Evolutionary conservation across 2,797 vertebrate genomes (phyloP).

Genomic region (Amblyopsis hoosieri): DNA sequence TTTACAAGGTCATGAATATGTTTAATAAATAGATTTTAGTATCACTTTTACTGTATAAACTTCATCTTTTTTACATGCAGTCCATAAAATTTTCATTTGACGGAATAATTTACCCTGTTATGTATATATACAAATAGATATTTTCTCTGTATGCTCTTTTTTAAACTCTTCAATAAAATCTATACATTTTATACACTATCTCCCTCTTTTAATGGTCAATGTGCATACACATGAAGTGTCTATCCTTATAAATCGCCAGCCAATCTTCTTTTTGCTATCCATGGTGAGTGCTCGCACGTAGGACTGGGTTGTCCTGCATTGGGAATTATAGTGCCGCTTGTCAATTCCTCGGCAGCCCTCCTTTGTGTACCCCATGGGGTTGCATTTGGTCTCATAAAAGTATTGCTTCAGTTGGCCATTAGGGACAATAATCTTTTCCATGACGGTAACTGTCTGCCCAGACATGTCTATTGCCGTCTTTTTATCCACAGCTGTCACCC

Average conservation of each 20-base stretch:
- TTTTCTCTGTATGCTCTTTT: conserved; percentile 92
- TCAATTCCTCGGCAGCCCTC: conserved; percentile 99
- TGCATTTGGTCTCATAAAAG: conserved; percentile 99
- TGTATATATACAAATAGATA: conserved; percentile 99
- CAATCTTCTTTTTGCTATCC: conserved; percentile 99
- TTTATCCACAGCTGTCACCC: conserved; percentile 99
- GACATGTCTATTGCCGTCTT: conserved; percentile 99
- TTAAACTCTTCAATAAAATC: conserved; percentile 99
- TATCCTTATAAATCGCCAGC: conserved; percentile 94
- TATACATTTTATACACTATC: conserved; percentile 99
- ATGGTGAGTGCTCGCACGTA: conserved; percentile 98
- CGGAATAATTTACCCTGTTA: conserved; percentile 99
- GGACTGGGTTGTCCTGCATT: conserved; percentile 99
- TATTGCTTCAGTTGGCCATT: conserved; percentile 99
- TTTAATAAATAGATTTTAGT: conserved; percentile 99
- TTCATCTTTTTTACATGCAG: conserved; percentile 99
- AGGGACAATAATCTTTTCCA: conserved; percentile 97
- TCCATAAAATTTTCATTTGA: conserved; percentile 99
- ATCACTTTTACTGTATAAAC: conserved; percentile 99
- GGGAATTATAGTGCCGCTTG: conserved; percentile 99
- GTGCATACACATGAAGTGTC: conserved; percentile 97
- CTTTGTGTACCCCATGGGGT: conserved; percentile 98
- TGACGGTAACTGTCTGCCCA: conserved; percentile 95
- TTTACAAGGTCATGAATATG: conserved; percentile 99
- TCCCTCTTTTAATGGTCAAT: conserved; percentile 99